phyloP scores from a whole-genome alignment of 2,113 vertebrate species.

The Patagioenas fasciata region DNA sequence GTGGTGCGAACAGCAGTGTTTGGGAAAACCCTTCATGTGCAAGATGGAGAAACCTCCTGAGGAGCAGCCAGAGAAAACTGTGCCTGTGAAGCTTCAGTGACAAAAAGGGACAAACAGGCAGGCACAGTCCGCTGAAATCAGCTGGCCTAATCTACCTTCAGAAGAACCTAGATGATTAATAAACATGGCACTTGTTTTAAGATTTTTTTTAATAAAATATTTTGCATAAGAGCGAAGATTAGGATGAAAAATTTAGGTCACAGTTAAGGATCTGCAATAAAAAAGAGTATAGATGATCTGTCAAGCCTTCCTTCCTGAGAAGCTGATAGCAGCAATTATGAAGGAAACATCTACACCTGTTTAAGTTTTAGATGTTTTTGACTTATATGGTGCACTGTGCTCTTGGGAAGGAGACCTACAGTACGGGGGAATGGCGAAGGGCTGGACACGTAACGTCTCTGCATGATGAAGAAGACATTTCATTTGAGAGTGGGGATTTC shows the following conservation, averaged over 20 bases:
- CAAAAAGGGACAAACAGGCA: neutral
- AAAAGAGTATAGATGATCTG: neutral
- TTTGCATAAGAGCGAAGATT: neutral
- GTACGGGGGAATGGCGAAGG: accelerated
- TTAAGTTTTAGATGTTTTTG: neutral
- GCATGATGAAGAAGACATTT: neutral
- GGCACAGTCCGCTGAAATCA: neutral
- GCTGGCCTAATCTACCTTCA: neutral
- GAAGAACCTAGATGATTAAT: neutral
- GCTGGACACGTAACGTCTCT: neutral
- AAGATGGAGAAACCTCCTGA: neutral
- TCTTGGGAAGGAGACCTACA: neutral
- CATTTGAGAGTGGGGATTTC: accelerated
- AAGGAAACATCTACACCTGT: neutral
- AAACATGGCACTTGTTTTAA: neutral
- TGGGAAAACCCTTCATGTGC: neutral
- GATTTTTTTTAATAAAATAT: neutral
- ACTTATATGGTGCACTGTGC: neutral
- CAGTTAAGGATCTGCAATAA: neutral
- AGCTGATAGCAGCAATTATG: neutral
- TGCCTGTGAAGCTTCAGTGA: neutral
- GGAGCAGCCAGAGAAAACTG: neutral
- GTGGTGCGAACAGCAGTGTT: neutral
- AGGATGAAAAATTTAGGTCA: neutral
- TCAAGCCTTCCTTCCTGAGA: neutral